A percentile compares a stretch with the other conserved stretches of the same genome.
Evolutionary conservation across 2,888 invertebrate genomes (phyloP).

Genomic region (Heteropelma amictum): DNA sequence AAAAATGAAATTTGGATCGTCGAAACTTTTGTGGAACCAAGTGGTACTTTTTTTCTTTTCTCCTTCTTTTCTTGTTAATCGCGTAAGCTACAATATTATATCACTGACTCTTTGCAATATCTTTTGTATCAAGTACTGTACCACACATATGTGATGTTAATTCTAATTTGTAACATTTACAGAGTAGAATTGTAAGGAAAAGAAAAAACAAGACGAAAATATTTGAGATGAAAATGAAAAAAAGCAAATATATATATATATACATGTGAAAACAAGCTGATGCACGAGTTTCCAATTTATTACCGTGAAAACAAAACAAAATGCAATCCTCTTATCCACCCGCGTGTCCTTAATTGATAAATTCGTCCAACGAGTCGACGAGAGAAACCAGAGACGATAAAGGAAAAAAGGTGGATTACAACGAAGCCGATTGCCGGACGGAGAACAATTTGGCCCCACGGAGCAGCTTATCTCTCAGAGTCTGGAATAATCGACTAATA

Average conservation of each 20-base stretch:
- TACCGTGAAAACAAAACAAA: no score
- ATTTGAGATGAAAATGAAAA: constrained; percentile 51
- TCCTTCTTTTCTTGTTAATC: constrained; percentile 35
- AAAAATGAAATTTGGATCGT: not conserved
- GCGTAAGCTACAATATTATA: constrained; percentile 53
- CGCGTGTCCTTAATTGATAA: no score
- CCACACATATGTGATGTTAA: constrained; percentile 66
- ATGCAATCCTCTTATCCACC: no score
- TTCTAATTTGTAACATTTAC: constrained; percentile 71
- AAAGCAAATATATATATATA: constrained; percentile 53
- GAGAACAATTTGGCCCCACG: no score
- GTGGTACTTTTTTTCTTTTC: constrained; percentile 9
- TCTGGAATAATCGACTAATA: no score
- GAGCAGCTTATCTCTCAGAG: no score
- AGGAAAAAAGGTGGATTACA: no score
- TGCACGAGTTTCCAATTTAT: not conserved
- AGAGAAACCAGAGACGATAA: no score
- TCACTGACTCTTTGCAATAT: constrained; percentile 65
- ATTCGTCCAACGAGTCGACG: no score
- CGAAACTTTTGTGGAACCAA: constrained; percentile 2
- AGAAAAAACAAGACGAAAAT: constrained; percentile 50
- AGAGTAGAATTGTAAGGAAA: constrained; percentile 56
- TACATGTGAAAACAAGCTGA: constrained; percentile 1
- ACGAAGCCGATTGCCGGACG: no score
- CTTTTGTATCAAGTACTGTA: constrained; percentile 64